phyloP scores from a whole-genome alignment of 2,113 vertebrate species.

The Sciurus niger region DNA sequence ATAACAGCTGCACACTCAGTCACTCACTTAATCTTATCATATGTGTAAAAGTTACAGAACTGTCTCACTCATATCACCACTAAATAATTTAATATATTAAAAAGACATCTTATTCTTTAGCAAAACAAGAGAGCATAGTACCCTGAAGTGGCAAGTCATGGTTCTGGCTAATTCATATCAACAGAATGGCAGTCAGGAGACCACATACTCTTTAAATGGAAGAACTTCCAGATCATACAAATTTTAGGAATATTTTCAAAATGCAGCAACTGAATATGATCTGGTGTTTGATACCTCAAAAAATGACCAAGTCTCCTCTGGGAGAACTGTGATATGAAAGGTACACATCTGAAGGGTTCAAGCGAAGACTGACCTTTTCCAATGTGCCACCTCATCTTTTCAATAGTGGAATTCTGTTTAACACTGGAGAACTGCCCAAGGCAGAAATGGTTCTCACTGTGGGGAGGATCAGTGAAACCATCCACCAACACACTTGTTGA shows the following conservation, averaged over 20 bases:
- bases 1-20: background rate
- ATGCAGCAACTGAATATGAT: background rate
- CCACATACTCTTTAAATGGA: slow-evolving; percentile 56
- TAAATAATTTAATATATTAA: slow-evolving; percentile 22
- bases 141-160: background rate
- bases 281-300: slow-evolving; percentile 28
- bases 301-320: background rate
- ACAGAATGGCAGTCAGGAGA: background rate
- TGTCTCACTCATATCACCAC: background rate
- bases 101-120: background rate
- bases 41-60: background rate
- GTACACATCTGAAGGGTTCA: background rate
- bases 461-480: slow-evolving; percentile 99
- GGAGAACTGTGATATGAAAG: accelerated
- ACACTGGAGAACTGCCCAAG: slow-evolving; percentile 98
- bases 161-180: slow-evolving; percentile 57
- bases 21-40: slow-evolving; percentile 2
- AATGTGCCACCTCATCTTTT: slow-evolving; percentile 98
- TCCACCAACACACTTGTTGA: slow-evolving; percentile 98
- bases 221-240: slow-evolving; percentile 69
- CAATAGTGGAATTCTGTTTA: slow-evolving; percentile 99
- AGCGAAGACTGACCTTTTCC: slow-evolving; percentile 92
- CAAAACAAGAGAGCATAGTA: background rate
- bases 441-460: slow-evolving; percentile 99
- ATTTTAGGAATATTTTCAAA: slow-evolving; percentile 65